phyloP scores from a whole-genome alignment of 2,888 invertebrate species.

The Falcaria lacertinaria region DNA sequence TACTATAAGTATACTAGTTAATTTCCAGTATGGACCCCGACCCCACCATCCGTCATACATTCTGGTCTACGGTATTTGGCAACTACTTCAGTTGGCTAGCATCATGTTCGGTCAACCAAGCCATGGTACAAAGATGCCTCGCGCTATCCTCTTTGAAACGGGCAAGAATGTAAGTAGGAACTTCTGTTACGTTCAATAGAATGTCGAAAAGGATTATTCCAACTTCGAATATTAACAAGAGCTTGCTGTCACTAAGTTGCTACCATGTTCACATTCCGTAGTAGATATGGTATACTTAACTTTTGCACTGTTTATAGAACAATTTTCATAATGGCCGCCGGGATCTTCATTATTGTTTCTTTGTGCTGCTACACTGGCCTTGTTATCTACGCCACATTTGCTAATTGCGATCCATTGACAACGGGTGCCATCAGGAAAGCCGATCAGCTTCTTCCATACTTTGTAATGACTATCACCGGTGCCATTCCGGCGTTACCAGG shows the following conservation, averaged over 20 bases:
- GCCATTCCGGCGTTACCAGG: conserved; percentile 89
- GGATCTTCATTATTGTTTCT: conserved; percentile 86
- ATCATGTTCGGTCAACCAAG: conserved; percentile 90
- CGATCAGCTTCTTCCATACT: conserved; percentile 88
- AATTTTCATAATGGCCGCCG: conserved; percentile 86
- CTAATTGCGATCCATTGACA: conserved; percentile 91
- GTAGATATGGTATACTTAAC: no score
- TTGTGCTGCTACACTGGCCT: conserved; percentile 92
- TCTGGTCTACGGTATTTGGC: conserved; percentile 88
- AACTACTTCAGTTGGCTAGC: conserved; percentile 90
- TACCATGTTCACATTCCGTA: no score
- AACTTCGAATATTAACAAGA: no score
- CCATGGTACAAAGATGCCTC: conserved; percentile 91
- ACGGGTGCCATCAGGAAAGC: conserved; percentile 84
- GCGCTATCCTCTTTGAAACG: conserved; percentile 85
- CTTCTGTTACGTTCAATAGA: no score
- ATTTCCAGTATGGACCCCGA: conserved; percentile 84
- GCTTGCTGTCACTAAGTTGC: no score
- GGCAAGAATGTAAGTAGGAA: conserved; percentile 82
- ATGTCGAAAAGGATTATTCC: no score
- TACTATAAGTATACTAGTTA: not conserved
- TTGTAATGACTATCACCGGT: conserved; percentile 89
- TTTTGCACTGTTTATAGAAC: conserved; percentile 78
- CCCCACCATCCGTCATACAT: conserved; percentile 88
- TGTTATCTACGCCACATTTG: conserved; percentile 91